Base-by-base conservation (phyloP, 1,140 invertebrate genomes). In the Armadillidium nasatum region DNA sequence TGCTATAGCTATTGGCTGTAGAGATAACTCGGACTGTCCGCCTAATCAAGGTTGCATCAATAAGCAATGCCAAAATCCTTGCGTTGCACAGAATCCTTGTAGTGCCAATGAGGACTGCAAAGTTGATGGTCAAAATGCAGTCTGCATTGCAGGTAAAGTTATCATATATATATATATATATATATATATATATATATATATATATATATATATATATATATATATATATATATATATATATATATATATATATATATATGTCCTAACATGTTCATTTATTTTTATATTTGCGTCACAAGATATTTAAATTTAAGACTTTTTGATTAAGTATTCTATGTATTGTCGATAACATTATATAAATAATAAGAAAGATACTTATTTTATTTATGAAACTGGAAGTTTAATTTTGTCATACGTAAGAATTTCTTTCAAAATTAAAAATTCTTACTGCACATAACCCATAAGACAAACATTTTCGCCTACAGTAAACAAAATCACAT, bases 11-110 rank as follows among this genome's bases (percentile, higher is more conserved):
- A 87, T 90, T 79, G 90, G 89, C 83, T 94, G 92, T 83, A 83
- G 87, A 71, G 87, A 87, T 22, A 88, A 92, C n/a, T 85, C 87
- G 72, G 89, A 92, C 76, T 96, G 94, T 84, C 88, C 91, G 10
- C 83, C 85, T 10, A 89, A 90, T 80, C 87, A 92, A 84, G 90
- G 90, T 92, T 96, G 94, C 83, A 86, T 93, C 77, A 88, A n/a
- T 82, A 88, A 90, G 7, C 88, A 90, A 75, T 95, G 94, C 82
- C 86, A 89, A 50, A 93, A 92, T 84, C 91, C 83, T 11, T 83
- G 84, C 69, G 71, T 80, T 22, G 76, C 72, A 6, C 77, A 77
- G 10, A 82, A 83, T 76, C 80, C 91, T 0, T 94, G 92, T 82
- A 83, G 87, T 19, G 83, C 85, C 50, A 83, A 87, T 43, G 87